phyloP scores from a whole-genome alignment of 30 jellyfish, hydroid and myxozoan genomes.

The Pelagia noctiluca region DNA sequence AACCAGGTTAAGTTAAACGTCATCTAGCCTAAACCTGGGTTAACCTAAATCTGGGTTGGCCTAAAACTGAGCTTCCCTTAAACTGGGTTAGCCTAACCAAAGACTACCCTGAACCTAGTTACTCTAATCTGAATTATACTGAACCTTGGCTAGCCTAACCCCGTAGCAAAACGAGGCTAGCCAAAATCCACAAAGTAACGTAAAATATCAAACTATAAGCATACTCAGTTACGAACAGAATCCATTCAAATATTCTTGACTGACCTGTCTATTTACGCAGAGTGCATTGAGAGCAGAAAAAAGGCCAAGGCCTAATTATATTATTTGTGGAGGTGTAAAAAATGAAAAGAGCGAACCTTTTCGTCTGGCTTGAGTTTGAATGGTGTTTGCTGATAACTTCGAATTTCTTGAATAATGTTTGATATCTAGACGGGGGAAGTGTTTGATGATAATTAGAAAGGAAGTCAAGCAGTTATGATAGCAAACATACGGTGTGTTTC shows the following conservation, averaged over 20 bases:
- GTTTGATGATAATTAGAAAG: background rate
- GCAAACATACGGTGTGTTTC: no score
- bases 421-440: slow-evolving; percentile 53
- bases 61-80: no score
- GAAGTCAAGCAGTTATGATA: background rate
- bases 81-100: no score
- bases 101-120: no score
- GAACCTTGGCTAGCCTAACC: no score
- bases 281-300: background rate
- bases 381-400: slow-evolving; percentile 69
- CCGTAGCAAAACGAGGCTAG: no score
- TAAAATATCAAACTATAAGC: background rate
- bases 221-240: background rate
- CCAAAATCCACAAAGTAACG: background rate
- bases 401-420: slow-evolving; percentile 81
- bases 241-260: background rate
- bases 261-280: background rate
- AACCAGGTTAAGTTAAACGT: no score
- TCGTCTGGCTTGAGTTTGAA: slow-evolving; percentile 71
- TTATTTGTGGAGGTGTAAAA: background rate
- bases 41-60: no score
- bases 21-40: no score
- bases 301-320: background rate
- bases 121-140: no score
- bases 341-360: slow-evolving; percentile 39